Conservation (phyloP, 2,888 invertebrate species). For the Bellardia bayeri region DNA sequence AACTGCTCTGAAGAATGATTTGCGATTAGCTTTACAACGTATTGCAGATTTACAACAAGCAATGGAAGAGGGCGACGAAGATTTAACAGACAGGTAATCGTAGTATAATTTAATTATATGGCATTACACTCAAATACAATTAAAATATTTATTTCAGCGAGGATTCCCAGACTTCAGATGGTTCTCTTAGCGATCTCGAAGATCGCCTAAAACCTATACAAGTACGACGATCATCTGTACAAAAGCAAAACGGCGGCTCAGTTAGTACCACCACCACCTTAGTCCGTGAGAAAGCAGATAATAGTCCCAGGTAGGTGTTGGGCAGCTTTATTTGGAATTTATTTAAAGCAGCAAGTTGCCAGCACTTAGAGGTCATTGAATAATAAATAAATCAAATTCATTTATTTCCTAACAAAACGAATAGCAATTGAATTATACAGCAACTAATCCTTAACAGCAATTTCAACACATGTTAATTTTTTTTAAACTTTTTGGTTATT, state of each 20-base stretch:
- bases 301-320: slow-evolving; percentile 83
- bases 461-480: slow-evolving; percentile 8
- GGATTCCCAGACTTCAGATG: slow-evolving; percentile 80
- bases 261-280: slow-evolving; percentile 81
- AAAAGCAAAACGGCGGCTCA: slow-evolving; percentile 71
- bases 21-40: slow-evolving; percentile 93
- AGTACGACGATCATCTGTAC: slow-evolving; percentile 80
- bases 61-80: slow-evolving; percentile 93
- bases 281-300: slow-evolving; percentile 83
- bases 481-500: not conserved
- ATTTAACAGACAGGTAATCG: slow-evolving; percentile 82
- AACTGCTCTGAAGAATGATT: slow-evolving; percentile 90
- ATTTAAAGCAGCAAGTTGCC: slow-evolving; percentile 70
- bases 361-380: slow-evolving; percentile 70
- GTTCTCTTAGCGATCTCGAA: slow-evolving; percentile 83
- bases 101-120: not conserved
- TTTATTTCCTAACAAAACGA: not conserved
- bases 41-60: slow-evolving; percentile 97
- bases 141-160: slow-evolving; percentile 75
- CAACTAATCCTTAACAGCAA: slow-evolving; percentile 4
- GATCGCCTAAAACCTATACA: slow-evolving; percentile 82
- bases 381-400: slow-evolving; percentile 34
- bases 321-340: slow-evolving; percentile 68
- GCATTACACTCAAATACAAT: not conserved
- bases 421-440: not conserved